phyloP scores from a whole-genome alignment of 2,888 invertebrate species.

The Elysia crispata region DNA sequence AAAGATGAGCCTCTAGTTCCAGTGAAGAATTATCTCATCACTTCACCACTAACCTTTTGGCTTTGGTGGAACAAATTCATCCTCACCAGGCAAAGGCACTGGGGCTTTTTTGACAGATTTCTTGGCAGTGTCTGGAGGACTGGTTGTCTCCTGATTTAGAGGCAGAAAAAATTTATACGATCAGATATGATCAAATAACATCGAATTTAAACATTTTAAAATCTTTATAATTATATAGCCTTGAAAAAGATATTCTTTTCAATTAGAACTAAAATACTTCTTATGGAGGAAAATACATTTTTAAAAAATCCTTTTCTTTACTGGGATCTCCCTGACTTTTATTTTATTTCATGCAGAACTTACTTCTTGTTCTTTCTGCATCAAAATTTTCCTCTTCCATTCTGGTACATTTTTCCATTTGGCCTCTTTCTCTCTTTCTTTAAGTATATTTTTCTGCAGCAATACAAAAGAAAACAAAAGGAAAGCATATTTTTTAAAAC shows the following conservation, averaged over 20 bases:
- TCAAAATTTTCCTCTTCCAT: constrained; percentile 66
- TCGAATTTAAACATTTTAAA: no score
- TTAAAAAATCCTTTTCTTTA: no score
- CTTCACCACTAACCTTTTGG: constrained; percentile 16
- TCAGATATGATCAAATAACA: no score
- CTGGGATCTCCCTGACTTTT: no score
- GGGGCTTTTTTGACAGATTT: constrained; percentile 32
- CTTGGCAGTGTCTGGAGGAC: not conserved
- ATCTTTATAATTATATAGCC: no score
- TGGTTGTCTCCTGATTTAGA: not conserved
- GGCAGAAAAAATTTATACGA: not conserved
- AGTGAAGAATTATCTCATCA: no score
- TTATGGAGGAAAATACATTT: no score
- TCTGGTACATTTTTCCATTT: constrained; percentile 71
- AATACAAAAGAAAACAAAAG: not conserved
- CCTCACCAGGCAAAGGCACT: constrained; percentile 24
- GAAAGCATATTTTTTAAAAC: not conserved
- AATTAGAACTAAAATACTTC: no score
- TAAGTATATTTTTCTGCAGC: constrained; percentile 57
- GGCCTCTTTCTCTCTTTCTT: constrained; percentile 61
- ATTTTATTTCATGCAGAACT: not conserved
- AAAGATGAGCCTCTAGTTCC: no score
- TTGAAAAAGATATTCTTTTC: no score
- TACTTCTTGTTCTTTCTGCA: constrained; percentile 52
- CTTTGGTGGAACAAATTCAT: constrained; percentile 27